phyloP scores from a whole-genome alignment of 2,113 vertebrate genomes.

The Dryoscopus gambensis region DNA sequence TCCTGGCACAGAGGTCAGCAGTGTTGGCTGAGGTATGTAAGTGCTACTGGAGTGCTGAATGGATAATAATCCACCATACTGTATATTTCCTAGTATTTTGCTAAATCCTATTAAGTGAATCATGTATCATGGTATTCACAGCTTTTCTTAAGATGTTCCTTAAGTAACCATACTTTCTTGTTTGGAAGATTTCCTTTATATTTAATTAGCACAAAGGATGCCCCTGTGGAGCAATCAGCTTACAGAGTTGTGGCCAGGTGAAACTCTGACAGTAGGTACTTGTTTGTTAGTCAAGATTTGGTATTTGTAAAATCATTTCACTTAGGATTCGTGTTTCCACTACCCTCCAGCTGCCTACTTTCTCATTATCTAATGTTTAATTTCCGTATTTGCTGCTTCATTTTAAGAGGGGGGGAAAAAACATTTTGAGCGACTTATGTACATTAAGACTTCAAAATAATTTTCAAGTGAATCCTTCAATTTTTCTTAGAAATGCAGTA shows the following conservation, averaged over 20 bases:
- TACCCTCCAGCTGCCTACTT: not conserved
- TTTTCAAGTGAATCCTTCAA: not conserved
- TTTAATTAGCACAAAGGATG: not conserved
- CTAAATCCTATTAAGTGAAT: not conserved
- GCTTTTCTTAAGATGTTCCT: not conserved
- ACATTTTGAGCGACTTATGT: not conserved
- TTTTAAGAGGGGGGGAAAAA: not conserved
- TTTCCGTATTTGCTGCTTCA: not conserved
- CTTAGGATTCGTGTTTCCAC: not conserved
- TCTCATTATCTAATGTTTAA: not conserved
- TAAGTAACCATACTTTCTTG: not conserved
- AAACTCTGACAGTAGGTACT: not conserved
- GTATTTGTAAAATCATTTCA: not conserved
- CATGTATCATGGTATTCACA: not conserved
- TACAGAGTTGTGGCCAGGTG: not conserved
- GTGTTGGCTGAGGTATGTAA: rapidly evolving
- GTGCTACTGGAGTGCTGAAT: not conserved
- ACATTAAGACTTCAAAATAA: not conserved
- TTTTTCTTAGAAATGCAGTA: not conserved
- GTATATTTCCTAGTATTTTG: not conserved
- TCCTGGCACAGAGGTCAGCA: not conserved
- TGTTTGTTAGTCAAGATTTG: not conserved
- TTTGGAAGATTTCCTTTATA: not conserved
- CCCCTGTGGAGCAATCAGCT: not conserved
- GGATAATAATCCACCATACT: not conserved